A percentile compares a stretch with the other conserved stretches of the same genome.
Evolutionary conservation across 2,888 invertebrate species (phyloP).

Genomic region (Mythimna lalbum): DNA sequence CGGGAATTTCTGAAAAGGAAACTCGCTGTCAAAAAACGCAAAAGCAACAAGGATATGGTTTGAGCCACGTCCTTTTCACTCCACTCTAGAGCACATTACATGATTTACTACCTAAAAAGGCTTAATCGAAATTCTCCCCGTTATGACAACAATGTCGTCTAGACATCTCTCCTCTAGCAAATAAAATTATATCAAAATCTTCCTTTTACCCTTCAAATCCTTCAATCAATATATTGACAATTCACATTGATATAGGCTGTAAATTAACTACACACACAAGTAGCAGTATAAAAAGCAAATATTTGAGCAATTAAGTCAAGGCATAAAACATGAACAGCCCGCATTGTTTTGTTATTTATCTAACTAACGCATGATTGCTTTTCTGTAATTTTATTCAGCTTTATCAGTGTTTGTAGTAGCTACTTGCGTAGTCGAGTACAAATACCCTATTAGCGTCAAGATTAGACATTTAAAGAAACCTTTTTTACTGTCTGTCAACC

Average conservation of each 20-base stretch:
- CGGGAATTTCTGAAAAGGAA: no score
- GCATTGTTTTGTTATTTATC: conserved; percentile 44
- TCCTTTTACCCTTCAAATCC: neutral
- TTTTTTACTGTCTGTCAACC: no score
- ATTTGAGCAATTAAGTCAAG: conserved; percentile 26
- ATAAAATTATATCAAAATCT: neutral
- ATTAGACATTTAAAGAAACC: no score
- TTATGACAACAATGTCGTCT: no score
- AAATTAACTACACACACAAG: neutral
- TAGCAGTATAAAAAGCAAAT: conserved; percentile 26
- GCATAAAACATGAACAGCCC: conserved; percentile 16
- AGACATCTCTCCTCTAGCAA: no score
- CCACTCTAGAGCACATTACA: no score
- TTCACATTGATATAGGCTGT: neutral
- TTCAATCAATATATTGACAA: conserved; percentile 7
- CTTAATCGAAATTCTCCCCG: no score
- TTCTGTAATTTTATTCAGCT: conserved; percentile 11
- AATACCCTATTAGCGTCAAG: no score
- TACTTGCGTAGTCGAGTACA: conserved; percentile 33
- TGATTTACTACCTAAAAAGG: no score
- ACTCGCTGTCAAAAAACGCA: no score
- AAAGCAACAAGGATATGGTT: no score
- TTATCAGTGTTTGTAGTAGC: conserved; percentile 52
- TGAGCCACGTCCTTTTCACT: no score
- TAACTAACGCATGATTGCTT: conserved; percentile 27